These are phyloP conservation scores for Sebastes iracundus DNA, from an alignment of 2,797 vertebrate species.

Conservation along the genomic window DNA sequence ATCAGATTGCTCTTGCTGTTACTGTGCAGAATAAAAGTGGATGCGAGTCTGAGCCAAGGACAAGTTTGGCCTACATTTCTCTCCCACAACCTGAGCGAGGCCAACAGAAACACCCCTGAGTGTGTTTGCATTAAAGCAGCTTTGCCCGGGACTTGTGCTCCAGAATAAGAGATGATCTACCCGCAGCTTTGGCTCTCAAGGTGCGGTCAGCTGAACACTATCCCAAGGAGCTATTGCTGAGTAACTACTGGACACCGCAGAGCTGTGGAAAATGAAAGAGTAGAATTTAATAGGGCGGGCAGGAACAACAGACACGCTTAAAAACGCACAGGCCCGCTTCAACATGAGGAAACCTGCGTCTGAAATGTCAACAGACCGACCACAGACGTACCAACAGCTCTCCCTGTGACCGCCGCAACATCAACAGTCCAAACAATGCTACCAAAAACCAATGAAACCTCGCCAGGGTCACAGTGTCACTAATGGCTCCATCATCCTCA, in stretches of 20 bases:
- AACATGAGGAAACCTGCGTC: constrained; percentile 1
- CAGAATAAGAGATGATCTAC: constrained; percentile 44
- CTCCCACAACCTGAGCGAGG: constrained; percentile 7
- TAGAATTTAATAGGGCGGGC: constrained; percentile 25
- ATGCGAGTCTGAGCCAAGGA: constrained; percentile 18
- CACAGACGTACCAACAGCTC: constrained; percentile 12
- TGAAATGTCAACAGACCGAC: constrained; percentile 17
- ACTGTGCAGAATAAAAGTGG: not conserved
- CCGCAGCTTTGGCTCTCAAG: constrained; percentile 41
- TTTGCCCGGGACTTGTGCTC: constrained; percentile 17
- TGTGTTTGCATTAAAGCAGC: constrained; percentile 45
- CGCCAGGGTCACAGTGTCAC: constrained; percentile 28
- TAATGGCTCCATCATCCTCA: constrained; percentile 66
- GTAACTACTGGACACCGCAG: constrained; percentile 38
- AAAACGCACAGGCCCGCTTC: not conserved
- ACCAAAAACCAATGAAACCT: constrained; percentile 13
- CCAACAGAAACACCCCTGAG: constrained; percentile 54
- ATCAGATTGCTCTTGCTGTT: not conserved
- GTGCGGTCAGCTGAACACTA: constrained; percentile 29
- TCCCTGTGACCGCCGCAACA: not conserved
- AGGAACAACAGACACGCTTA: constrained; percentile 21
- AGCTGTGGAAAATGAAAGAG: constrained; percentile 51
- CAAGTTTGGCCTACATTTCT: constrained; percentile 9
- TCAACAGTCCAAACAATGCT: constrained; percentile 31
- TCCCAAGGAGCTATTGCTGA: constrained; percentile 25